Evolutionary conservation across 2,797 vertebrate species (phyloP), one percentile per base, ranked within the genome.

Genomic region (Brachyrhaphis roseni): DNA sequence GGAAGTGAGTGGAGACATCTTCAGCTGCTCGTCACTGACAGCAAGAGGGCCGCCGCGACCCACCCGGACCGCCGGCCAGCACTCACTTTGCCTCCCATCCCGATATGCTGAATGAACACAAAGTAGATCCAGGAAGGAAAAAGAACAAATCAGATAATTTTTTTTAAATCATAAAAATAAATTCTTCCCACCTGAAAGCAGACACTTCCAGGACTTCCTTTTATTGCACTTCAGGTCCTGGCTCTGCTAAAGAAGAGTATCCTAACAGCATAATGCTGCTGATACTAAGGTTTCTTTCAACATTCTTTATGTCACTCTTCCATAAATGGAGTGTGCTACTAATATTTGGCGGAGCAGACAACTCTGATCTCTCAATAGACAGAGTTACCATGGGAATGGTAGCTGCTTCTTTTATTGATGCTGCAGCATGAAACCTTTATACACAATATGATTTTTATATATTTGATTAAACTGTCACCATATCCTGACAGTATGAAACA

Each of bases 1-100:
- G 89, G 92, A 90, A 92, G 89, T 88, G 91, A 94, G 92, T 88
- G 88, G 92, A 93, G 91, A 87, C 93, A 92, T 94, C 94, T 91
- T 94, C 90, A 91, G 90, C 91, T 93, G 92, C 91, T 92, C 75
- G 80, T 91, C 93, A 87, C 92, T 92, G 95, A 94, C 94, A 93
- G 90, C 92, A 93, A 95, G 91, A 93, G 94, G 91, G 92, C 91
- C 89, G 91, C 87, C 88, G 91, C 93, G 92, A 92, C 89, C 90
- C 92, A 89, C 90, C 89, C 89, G 89, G 93, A 92, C 91, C 82
- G 90, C 86, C 59, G 81, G 91, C 90, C 93, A 92, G 91, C 83
- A 82, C 88, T 89, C 84, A 79, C 82, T 80, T 87, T 84, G 82
- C 87, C 89, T 90, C 77, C 83, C 85, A 70, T 85, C 86, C 88